phyloP scores from a whole-genome alignment of 23 tunicate genomes.

The Phallusia fumigata region DNA sequence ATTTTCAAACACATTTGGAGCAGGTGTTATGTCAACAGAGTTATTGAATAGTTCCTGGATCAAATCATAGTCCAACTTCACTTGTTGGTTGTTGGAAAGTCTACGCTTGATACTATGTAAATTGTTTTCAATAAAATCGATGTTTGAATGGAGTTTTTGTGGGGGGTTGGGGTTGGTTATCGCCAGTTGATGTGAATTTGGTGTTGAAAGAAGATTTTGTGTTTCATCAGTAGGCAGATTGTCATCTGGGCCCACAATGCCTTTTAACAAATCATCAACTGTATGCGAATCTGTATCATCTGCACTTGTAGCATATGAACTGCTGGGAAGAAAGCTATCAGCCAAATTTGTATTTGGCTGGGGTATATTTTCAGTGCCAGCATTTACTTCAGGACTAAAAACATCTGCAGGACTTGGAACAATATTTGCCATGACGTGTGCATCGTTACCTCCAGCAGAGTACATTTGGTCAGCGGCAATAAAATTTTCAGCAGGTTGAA shows the following conservation, averaged over 20 bases:
- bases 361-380: neutral
- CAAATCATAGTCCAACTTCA: constrained; percentile 63
- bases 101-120: constrained; percentile 53
- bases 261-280: neutral
- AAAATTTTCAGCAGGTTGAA: neutral
- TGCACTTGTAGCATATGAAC: neutral
- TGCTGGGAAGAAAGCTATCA: neutral
- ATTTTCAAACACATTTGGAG: constrained; percentile 16
- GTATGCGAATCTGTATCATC: neutral
- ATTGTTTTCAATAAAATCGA: constrained; percentile 57
- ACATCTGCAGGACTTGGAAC: neutral
- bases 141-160: constrained; percentile 31
- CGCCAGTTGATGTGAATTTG: neutral
- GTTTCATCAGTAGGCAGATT: neutral
- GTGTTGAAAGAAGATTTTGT: neutral
- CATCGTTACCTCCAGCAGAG: neutral
- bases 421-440: constrained; percentile 28
- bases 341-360: neutral
- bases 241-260: neutral
- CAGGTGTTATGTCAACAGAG: constrained; percentile 34
- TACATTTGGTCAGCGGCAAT: neutral
- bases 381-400: neutral
- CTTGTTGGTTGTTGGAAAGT: constrained; percentile 42
- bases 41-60: constrained; percentile 67
- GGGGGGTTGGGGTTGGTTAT: neutral